Percentiles rank a stretch among this genome's conserved stretches.
Evolutionary conservation across 2,797 vertebrate genomes (phyloP).

Genomic region (Acanthurus leucopareius): DNA sequence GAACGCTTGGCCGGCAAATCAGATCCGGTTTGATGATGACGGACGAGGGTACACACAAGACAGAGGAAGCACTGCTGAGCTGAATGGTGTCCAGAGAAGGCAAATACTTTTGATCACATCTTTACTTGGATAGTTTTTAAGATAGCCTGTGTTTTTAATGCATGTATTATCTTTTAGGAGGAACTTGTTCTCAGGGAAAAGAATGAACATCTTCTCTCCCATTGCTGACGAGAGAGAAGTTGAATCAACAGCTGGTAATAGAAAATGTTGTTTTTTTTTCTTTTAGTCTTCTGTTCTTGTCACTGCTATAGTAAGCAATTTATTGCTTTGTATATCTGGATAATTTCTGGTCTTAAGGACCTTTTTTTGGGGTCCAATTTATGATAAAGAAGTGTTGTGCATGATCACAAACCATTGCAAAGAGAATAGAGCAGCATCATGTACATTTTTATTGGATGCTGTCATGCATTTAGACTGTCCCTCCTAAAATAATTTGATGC

Average conservation of each 20-base stretch:
- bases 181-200: slow-evolving; percentile 81
- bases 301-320: background rate
- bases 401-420: background rate
- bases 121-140: background rate
- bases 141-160: background rate
- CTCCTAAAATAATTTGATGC: background rate
- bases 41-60: slow-evolving; percentile 68
- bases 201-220: slow-evolving; percentile 90
- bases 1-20: slow-evolving; percentile 57
- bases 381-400: too few relatives aligned
- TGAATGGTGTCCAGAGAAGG: slow-evolving; percentile 74
- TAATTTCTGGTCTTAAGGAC: too few relatives aligned
- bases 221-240: slow-evolving; percentile 61
- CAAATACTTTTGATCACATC: slow-evolving; percentile 48
- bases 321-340: too few relatives aligned
- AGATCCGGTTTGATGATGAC: slow-evolving; percentile 89
- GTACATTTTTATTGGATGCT: background rate
- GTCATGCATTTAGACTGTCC: background rate
- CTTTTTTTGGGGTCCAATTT: too few relatives aligned
- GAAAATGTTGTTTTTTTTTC: background rate
- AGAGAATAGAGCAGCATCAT: background rate
- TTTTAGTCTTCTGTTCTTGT: background rate
- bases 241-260: slow-evolving; percentile 84
- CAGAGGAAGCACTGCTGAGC: slow-evolving; percentile 63
- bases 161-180: slow-evolving; percentile 69